Evolutionary conservation across 2,113 vertebrate species (phyloP), one percentile per base, ranked within the genome.

Genomic region (Willisornis vidua): DNA sequence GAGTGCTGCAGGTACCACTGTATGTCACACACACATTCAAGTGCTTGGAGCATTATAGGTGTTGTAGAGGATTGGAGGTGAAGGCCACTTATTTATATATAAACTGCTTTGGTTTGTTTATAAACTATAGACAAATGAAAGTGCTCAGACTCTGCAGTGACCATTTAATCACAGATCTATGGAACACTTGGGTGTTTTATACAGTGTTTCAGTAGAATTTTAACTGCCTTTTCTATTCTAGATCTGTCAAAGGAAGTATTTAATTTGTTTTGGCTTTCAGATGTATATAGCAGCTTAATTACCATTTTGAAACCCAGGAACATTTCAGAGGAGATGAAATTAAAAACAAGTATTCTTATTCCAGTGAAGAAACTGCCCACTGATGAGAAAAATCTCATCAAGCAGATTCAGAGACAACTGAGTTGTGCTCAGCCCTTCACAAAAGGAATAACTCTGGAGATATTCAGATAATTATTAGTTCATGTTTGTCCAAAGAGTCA

Each of bases 341-440:
- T 77, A 58, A 80, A 93, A 82, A 1, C 52, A 37, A 20, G 15
- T 49, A 52, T 68, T 79, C 16, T 62, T 57, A 39, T 57, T 75
- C 54, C 62, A 76, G 1, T 24, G 59, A 61, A 65, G 71, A 45
- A 72, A 58, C 29, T 49, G 29, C 13, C 39, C 74, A 79, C 19
- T 57, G 67, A 70, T 52, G 70, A 76, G 28, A 85, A 61, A 72
- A 85, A 85, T 80, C 63, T 93, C 82, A 79, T 72, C 58, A 62
- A 31, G n/a, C 14, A 55, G 46, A 17, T 49, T 87, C 39, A 59
- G 49, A 70, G 78, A 41, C 61, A 78, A 35, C 19, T 65, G 62
- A 63, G 15, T 51, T 9, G 48, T 17, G 54, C 65, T 87, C 74
- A 83, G 45, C 41, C 71, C 12, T 75, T 58, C 58, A 78, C 18